Evolutionary conservation across 2,113 vertebrate species (phyloP), one percentile per base, ranked within the genome.

Genomic region (Daphoenositta chrysoptera): DNA sequence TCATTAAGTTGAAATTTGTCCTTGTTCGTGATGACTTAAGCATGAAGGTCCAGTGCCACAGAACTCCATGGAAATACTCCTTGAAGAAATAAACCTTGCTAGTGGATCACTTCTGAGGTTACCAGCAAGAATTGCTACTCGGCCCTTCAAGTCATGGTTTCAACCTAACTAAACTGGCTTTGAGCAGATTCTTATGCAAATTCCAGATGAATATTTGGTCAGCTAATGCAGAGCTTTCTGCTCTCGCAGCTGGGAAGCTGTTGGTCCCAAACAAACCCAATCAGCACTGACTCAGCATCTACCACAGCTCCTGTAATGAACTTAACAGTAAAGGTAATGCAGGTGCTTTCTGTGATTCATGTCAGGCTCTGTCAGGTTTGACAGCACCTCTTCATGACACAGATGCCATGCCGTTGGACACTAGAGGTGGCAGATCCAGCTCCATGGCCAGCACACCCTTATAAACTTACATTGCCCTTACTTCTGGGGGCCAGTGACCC

Each of bases 1-100:
- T 90, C 33, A 40, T 53, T 86, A 64, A 47, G 10, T 35, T 81
- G 60, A 83, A 91, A 68, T 51, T 70, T 5, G 2, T 78, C 28
- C n/a, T 73, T 1, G 0, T 27, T 78, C n/a, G 21, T 0, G 0
- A 27, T 37, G 57, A 68, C 31, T 54, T 54, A 58, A 58, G n/a
- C 15, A 18, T 10, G 42, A 91, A n/a, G n/a, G n/a, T n/a, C n/a
- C 40, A 71, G 40, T 42, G 70, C 56, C 60, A 73, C 54, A 35
- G 35, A 81, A 13, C 11, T 58, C 37, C 26, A 7, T 4, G 21
- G 47, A 80, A 85, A 76, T 37, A 45, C 6, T 42, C 27, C 35
- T 11, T 15, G 40, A 60, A 78, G 81, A n/a, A 77, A 71, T 48
- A 68, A 82, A 51, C 22, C 27, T 72, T 40, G 35, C 15, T 84